Evolutionary conservation across 1,140 invertebrate species (phyloP).

Genomic region (Pseudoatta argentina): DNA sequence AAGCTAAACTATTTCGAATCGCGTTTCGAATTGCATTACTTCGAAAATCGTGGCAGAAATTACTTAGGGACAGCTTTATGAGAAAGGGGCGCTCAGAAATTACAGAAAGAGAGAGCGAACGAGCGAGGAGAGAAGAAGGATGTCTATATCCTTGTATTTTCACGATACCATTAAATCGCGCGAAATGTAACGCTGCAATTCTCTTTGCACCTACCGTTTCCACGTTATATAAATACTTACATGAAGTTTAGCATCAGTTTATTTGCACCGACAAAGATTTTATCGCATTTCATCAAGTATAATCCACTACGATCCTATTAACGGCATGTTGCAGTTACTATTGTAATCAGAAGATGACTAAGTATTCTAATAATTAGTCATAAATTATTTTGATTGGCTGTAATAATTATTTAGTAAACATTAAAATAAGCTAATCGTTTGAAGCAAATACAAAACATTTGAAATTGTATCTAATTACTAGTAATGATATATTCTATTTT

Average conservation of each 20-base stretch:
- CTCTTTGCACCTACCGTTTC: not conserved
- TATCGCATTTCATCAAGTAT: not conserved
- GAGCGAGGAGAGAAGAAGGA: conserved; percentile 4
- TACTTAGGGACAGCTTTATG: conserved; percentile 19
- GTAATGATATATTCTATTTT: conserved; percentile 32
- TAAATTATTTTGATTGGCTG: not conserved
- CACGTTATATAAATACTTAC: conserved; percentile 31
- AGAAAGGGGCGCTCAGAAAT: conserved; percentile 19
- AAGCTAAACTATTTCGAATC: not conserved
- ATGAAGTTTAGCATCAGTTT: not conserved
- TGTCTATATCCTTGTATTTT: not conserved
- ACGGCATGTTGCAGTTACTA: conserved; percentile 3
- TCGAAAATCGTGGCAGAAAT: conserved; percentile 59
- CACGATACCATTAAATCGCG: conserved; percentile 14
- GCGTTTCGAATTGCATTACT: not conserved
- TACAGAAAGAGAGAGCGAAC: conserved; percentile 40
- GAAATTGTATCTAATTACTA: conserved; percentile 41
- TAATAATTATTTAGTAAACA: conserved; percentile 14
- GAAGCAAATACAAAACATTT: not conserved
- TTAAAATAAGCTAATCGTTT: conserved; percentile 14
- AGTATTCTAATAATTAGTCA: not conserved
- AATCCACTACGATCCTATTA: conserved; percentile 7
- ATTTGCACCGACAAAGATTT: not conserved
- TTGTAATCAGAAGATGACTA: conserved; percentile 5
- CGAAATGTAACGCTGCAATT: conserved; percentile 30